Percentiles rank a stretch among this genome's conserved stretches.
phyloP scores from a whole-genome alignment of 2,888 invertebrate species.

The Dicranocentrus wangi region DNA sequence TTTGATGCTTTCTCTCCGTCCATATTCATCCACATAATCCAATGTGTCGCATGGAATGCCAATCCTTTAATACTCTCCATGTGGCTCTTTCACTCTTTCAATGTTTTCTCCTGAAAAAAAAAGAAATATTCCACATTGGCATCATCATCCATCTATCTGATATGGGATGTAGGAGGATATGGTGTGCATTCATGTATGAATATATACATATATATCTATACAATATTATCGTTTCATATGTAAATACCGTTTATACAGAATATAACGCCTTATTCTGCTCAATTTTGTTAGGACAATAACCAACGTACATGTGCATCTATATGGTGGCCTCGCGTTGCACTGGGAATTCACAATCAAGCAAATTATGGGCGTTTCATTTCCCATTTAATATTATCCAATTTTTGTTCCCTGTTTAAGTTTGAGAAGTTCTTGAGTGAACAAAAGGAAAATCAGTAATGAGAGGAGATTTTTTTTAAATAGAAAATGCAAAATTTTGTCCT shows the following conservation, averaged over 20 bases:
- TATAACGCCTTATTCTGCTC: background rate
- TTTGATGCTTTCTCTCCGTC: constrained; percentile 42
- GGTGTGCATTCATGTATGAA: no score
- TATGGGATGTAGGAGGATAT: background rate
- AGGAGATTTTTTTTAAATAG: no score
- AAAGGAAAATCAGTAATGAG: no score
- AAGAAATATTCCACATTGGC: background rate
- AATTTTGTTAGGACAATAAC: background rate
- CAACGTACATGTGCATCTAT: constrained; percentile 11
- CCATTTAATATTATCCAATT: constrained; percentile 44
- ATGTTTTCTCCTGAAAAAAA: background rate
- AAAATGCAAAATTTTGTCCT: no score
- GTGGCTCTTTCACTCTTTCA: constrained; percentile 18
- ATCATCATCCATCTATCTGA: no score
- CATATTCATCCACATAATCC: constrained; percentile 59
- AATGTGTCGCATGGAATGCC: constrained; percentile 60
- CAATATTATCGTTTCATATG: background rate
- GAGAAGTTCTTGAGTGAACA: no score
- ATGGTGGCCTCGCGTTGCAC: constrained; percentile 23
- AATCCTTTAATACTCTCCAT: constrained; percentile 59
- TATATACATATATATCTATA: background rate
- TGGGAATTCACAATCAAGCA: constrained; percentile 57
- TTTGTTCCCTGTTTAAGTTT: background rate
- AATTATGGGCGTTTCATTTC: constrained; percentile 57
- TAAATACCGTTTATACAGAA: no score